Base-by-base conservation (phyloP, 2,797 vertebrate genomes). In the Coluber constrictor region DNA sequence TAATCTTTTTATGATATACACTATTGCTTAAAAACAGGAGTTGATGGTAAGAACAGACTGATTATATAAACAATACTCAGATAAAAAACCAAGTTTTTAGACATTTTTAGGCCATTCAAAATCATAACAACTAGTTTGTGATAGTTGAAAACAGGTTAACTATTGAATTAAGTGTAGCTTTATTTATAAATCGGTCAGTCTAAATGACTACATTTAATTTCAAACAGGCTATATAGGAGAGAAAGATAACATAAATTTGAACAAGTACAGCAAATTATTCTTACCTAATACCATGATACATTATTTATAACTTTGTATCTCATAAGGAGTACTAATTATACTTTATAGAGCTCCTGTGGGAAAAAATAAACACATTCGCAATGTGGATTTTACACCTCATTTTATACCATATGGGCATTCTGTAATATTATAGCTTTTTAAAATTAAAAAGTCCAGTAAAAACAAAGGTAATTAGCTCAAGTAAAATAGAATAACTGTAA, bases 311-410 rank as follows among this genome's bases (percentile, higher is more conserved):
- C 94, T 95, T 95, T 94, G 95, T 95, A 95, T 95, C 94, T 97
- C 95, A 88, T 86, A 95, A 92, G 94, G 95, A 94, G 92, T 90
- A 95, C 94, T 97, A 96, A 96, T 97, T 96, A 93, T 95, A 96
- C 96, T 96, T 96, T 94, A 96, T 92, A 95, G 87, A 94, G 88
- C 94, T 96, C 93, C 91, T 96, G 92, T 94, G 95, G 95, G 95
- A 47, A 83, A 97, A 95, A 92, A 66, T 70, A 92, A 91, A 95
- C 96, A 94, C 93, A 95, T 93, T 95, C 94, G 95, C 95, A 96
- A 96, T 95, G 95, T 95, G 94, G 97, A 97, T 95, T 96, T 96
- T 95, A 96, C 95, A 96, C 90, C 61, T 96, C 96, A 96, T 96
- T 96, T 96, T 96, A 89, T 96, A 96, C 96, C 88, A 88, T 94